These are phyloP conservation scores for Halcyon malimbica DNA, from an alignment of 2,113 vertebrate species.

Conservation along the genomic window DNA sequence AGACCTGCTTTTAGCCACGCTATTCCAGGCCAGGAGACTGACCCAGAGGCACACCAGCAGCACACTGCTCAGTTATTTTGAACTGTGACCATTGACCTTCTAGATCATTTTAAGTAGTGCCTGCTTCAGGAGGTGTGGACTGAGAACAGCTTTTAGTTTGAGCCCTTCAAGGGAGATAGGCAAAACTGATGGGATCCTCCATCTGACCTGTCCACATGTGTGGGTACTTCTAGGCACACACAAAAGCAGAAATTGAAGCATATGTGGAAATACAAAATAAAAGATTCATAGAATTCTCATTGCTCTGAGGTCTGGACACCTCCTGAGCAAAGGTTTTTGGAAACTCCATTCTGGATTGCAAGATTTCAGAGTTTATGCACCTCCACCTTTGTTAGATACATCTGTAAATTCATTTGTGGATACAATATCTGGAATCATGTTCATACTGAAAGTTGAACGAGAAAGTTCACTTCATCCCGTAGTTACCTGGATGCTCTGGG, in stretches of 20 bases:
- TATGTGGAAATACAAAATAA: background rate
- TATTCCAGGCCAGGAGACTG: background rate
- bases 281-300: background rate
- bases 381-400: background rate
- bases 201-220: background rate
- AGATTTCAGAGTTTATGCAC: accelerated
- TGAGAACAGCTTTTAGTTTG: background rate
- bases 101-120: accelerated
- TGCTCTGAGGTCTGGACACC: background rate
- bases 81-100: background rate
- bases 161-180: background rate
- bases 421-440: background rate
- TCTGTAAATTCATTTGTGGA: background rate
- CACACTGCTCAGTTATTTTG: accelerated
- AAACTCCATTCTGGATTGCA: background rate
- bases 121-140: background rate
- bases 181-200: background rate
- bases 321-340: background rate
- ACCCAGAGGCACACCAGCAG: background rate
- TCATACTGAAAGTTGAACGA: background rate
- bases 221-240: background rate
- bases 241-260: background rate
- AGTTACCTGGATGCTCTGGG: background rate
- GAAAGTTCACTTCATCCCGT: background rate
- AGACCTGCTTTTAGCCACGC: background rate